A percentile compares a stretch with the other conserved stretches of the same genome.
Evolutionary conservation across 2,888 invertebrate genomes (phyloP).

Genomic region (Tethea ocularis): DNA sequence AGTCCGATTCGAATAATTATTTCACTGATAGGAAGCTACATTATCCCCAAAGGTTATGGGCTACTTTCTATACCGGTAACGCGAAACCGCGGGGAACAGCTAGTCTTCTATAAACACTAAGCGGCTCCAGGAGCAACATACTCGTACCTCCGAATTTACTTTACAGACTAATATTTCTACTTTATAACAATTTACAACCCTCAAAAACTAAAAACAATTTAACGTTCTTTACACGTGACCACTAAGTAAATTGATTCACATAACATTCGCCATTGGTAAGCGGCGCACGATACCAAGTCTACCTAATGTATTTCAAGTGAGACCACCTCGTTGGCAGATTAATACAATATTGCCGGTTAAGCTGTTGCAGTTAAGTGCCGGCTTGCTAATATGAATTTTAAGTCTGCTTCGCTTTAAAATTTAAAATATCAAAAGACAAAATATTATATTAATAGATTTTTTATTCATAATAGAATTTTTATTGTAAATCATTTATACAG

Average conservation of each 20-base stretch:
- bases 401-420: background rate
- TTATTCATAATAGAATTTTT: too few species aligned
- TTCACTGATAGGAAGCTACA: too few species aligned
- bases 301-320: conserved; percentile 59
- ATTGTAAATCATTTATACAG: too few species aligned
- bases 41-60: too few species aligned
- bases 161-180: background rate
- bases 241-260: conserved; percentile 2
- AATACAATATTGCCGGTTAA: conserved; percentile 43
- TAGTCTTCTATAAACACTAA: too few species aligned
- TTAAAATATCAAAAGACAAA: background rate
- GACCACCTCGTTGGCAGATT: conserved; percentile 44
- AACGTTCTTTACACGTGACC: conserved; percentile 2
- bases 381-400: conserved; percentile 24
- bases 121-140: too few species aligned
- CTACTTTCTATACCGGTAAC: too few species aligned
- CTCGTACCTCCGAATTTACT: background rate
- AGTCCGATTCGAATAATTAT: too few species aligned
- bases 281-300: conserved; percentile 47
- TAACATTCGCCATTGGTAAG: conserved; percentile 22
- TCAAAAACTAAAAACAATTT: conserved; percentile 1
- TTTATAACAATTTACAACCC: background rate
- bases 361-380: conserved; percentile 26
- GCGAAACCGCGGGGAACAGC: too few species aligned
- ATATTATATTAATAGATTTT: too few species aligned